Evolutionary conservation across 2,113 vertebrate genomes (phyloP).

Genomic region (Pituophis catenifer): DNA sequence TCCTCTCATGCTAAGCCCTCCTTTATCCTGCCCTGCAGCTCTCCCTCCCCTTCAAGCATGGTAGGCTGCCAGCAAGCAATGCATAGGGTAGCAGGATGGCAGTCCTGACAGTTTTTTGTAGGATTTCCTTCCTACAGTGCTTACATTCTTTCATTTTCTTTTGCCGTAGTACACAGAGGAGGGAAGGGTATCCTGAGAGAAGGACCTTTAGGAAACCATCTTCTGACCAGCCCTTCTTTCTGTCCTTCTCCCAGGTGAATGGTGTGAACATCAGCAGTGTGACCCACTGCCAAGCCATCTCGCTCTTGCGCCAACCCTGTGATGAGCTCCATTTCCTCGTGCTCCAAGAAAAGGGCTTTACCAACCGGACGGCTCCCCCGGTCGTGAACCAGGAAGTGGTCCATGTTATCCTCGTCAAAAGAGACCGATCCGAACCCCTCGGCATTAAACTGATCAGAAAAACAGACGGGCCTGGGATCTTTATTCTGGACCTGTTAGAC

Average conservation of each 20-base stretch:
- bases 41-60: too few species aligned
- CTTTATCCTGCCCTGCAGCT: too few species aligned
- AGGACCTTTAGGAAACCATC: background rate
- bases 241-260: constrained; percentile 75
- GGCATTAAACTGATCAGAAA: constrained; percentile 92
- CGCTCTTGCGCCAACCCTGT: constrained; percentile 76
- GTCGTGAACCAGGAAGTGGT: constrained; percentile 69
- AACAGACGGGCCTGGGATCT: constrained; percentile 84
- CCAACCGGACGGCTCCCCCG: constrained; percentile 59
- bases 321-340: constrained; percentile 78
- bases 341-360: constrained; percentile 91
- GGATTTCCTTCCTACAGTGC: background rate
- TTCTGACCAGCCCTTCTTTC: background rate
- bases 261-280: constrained; percentile 84
- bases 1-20: too few species aligned
- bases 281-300: constrained; percentile 80
- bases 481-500: constrained; percentile 85
- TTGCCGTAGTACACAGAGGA: background rate
- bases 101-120: background rate
- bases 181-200: background rate
- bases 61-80: too few species aligned
- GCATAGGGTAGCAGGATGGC: too few species aligned
- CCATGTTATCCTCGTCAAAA: constrained; percentile 84
- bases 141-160: background rate
- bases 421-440: constrained; percentile 79